These are phyloP conservation scores for Glaucomys volans DNA, from an alignment of 2,113 vertebrate species.

Conservation along the genomic window DNA sequence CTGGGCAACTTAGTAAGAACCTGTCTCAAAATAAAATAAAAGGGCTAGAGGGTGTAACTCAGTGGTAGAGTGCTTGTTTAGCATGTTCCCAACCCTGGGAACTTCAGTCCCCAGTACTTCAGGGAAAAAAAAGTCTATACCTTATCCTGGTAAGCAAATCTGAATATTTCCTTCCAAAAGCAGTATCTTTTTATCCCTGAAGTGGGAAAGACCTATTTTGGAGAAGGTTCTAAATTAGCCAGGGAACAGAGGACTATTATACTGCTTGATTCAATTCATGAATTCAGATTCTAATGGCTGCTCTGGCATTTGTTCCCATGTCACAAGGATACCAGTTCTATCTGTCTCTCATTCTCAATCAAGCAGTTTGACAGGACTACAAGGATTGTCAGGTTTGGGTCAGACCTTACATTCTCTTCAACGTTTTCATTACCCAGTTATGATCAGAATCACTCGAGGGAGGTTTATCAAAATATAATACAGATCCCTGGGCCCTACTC, in stretches of 20 bases:
- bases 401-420: neutral
- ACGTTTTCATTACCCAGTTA: neutral
- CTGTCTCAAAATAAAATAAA: neutral
- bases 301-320: neutral
- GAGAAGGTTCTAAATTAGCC: neutral
- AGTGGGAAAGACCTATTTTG: neutral
- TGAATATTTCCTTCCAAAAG: constrained; percentile 41
- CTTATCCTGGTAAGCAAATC: neutral
- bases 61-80: too few relatives aligned
- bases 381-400: neutral
- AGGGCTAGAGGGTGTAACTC: too few relatives aligned
- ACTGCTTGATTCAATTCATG: neutral
- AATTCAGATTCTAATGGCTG: neutral
- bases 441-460: constrained; percentile 37
- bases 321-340: constrained; percentile 5
- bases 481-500: neutral
- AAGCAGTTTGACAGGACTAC: constrained; percentile 15
- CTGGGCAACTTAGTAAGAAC: neutral
- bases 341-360: constrained; percentile 23
- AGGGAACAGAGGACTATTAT: neutral
- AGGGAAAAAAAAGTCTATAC: neutral
- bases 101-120: too few relatives aligned
- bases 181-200: neutral
- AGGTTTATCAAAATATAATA: constrained; percentile 8
- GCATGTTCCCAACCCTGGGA: too few relatives aligned